Evolutionary conservation across 1,140 invertebrate species (phyloP).

Genomic region (Drosophila rufa): DNA sequence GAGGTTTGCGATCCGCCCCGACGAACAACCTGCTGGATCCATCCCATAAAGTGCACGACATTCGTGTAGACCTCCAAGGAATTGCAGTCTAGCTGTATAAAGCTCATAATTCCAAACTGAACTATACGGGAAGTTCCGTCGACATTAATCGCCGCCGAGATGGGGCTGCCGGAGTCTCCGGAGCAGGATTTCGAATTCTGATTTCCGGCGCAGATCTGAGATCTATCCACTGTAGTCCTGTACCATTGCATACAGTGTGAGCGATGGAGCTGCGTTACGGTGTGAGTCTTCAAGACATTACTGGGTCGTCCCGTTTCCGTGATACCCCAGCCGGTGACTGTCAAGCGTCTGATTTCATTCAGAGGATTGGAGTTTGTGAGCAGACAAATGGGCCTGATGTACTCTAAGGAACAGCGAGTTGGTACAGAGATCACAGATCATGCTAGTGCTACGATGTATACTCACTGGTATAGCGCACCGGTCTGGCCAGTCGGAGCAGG

Average conservation of each 20-base stretch:
- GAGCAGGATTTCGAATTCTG: background rate
- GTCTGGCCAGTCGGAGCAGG: background rate
- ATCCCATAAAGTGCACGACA: background rate
- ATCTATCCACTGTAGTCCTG: background rate
- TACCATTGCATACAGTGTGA: background rate
- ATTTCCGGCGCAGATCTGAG: conserved; percentile 3
- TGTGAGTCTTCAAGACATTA: background rate
- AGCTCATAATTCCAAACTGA: conserved; percentile 8
- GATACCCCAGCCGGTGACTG: background rate
- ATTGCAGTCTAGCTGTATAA: background rate
- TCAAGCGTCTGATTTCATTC: background rate
- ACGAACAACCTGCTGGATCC: background rate
- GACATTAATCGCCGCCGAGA: background rate
- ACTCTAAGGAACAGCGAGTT: background rate
- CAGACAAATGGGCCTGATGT: conserved; percentile 7
- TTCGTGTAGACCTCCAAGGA: background rate
- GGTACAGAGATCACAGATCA: no score
- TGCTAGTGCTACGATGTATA: no score
- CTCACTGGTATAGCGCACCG: background rate
- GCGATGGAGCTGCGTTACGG: background rate
- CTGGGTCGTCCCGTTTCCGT: background rate
- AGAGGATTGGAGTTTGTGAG: conserved; percentile 1
- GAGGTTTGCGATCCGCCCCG: no score
- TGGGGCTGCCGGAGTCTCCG: background rate
- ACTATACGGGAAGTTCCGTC: background rate